A percentile compares a stretch with the other conserved stretches of the same genome.
These are phyloP conservation scores for Macaca mulatta DNA, from an alignment of 2,113 vertebrate genomes.

Conservation along the genomic window DNA sequence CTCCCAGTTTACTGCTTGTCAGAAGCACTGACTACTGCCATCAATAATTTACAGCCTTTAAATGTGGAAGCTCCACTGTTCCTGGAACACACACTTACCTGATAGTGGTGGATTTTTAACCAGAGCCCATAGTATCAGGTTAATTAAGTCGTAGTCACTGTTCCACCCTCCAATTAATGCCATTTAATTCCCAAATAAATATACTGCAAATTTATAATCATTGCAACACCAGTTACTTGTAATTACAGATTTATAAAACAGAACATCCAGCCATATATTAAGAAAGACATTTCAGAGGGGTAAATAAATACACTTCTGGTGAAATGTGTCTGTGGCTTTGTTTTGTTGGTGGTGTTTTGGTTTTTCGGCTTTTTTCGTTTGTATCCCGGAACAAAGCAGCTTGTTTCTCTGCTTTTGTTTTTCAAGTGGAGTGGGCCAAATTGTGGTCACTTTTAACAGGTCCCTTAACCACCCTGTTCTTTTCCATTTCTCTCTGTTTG, in stretches of 20 bases:
- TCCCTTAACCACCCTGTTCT: neutral
- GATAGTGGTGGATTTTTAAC: neutral
- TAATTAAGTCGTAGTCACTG: neutral
- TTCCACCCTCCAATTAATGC: constrained; percentile 13
- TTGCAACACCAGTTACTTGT: neutral
- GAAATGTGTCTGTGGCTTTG: neutral
- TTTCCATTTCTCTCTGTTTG: neutral
- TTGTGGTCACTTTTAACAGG: neutral
- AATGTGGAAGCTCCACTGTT: neutral
- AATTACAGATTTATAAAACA: constrained; percentile 56
- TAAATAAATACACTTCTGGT: neutral
- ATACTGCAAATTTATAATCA: neutral
- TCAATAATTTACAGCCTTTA: neutral
- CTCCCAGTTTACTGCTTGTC: neutral
- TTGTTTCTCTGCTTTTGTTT: neutral
- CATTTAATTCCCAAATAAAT: neutral
- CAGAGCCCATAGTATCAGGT: neutral
- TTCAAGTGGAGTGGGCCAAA: neutral
- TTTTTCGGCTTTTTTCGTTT: neutral
- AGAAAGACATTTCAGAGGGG: neutral
- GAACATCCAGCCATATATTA: neutral
- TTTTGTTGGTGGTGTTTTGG: neutral
- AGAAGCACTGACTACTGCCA: neutral
- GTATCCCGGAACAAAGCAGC: constrained; percentile 48
- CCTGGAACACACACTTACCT: neutral